phyloP scores from a whole-genome alignment of 2,888 invertebrate species.

The Ceratothoa steindachneri region DNA sequence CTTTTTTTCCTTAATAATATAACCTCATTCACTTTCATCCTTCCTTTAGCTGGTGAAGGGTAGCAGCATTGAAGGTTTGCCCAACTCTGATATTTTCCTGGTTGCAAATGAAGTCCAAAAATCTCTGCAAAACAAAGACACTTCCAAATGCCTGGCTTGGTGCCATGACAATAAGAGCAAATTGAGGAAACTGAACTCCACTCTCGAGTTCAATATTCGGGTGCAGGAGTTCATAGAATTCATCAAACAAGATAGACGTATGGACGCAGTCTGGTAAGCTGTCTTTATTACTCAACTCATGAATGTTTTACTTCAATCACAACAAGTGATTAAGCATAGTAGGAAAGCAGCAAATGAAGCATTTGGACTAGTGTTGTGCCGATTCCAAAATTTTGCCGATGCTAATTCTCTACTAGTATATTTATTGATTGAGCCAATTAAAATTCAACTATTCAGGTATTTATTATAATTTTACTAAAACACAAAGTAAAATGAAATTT shows the following conservation, averaged over 20 bases:
- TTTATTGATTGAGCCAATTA: no score
- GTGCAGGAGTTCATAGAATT: conserved; percentile 93
- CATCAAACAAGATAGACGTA: conserved; percentile 74
- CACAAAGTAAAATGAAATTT: no score
- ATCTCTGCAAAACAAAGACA: conserved; percentile 74
- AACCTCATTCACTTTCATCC: not conserved
- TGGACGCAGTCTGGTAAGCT: conserved; percentile 76
- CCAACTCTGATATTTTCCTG: conserved; percentile 72
- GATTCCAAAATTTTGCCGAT: no score
- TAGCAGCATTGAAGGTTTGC: conserved; percentile 71
- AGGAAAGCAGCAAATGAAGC: no score
- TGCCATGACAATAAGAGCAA: conserved; percentile 95
- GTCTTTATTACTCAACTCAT: no score
- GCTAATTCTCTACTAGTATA: no score
- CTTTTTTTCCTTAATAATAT: no score
- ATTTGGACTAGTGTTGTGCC: no score
- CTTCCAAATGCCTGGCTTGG: conserved; percentile 85
- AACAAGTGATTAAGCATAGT: no score
- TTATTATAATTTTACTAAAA: no score
- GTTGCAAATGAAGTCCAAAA: conserved; percentile 55
- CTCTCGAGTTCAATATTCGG: conserved; percentile 89
- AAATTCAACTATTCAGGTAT: no score
- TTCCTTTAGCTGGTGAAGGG: conserved; percentile 53
- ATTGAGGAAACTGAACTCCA: conserved; percentile 85
- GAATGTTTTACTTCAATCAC: no score